Base-by-base conservation (phyloP, 2,797 vertebrate species). In the Microchirus variegatus region DNA sequence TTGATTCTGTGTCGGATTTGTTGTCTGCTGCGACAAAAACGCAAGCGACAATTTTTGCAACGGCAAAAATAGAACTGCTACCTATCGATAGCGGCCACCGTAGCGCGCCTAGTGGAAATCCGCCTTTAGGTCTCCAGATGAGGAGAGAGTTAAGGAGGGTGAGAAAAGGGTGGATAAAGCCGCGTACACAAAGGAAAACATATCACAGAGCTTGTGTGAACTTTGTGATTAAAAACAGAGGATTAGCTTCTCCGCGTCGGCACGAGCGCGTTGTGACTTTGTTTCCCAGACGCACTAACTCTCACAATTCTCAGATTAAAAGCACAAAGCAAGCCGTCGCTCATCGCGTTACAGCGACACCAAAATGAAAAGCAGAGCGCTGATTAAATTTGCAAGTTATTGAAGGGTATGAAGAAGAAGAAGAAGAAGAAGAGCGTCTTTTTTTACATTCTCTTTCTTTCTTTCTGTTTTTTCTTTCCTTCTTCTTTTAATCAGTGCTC, bases 261-360 rank as follows among this genome's bases (percentile, higher is more conserved):
- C 38, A 16, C 31, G 54, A 38, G 54, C n/a, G 17, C 67, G 36
- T 37, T 31, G 52, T 1, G 53, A 6, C 49, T 15, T n/a, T 8
- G 1, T 51, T 38, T 57, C 4, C 5, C 19, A 16, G 55, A 51
- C 37, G 18, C 31, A 7, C 18, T 46, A 53, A 63, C 63, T 59
- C 42, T 52, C 59, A 15, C 4, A 75, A 73, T 65, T 62, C 59
- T 35, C 37, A 66, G 75, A 75, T 77, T 68, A 11, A 40, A 14
- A 49, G 58, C 45, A 78, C 75, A 81, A 48, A 26, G 1, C 66
- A 43, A 70, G 51, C 44, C 54, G 36, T 18, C 69, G 58, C 72
- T 73, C 71, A 41, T 67, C 46, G 37, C 40, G 5, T 44, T 10
- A 10, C 58, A 57, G 49, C 60, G 51, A 31, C 63, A 22, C 38